phyloP scores from a whole-genome alignment of 1,140 invertebrate genomes.

The Drosophila novamexicana region DNA sequence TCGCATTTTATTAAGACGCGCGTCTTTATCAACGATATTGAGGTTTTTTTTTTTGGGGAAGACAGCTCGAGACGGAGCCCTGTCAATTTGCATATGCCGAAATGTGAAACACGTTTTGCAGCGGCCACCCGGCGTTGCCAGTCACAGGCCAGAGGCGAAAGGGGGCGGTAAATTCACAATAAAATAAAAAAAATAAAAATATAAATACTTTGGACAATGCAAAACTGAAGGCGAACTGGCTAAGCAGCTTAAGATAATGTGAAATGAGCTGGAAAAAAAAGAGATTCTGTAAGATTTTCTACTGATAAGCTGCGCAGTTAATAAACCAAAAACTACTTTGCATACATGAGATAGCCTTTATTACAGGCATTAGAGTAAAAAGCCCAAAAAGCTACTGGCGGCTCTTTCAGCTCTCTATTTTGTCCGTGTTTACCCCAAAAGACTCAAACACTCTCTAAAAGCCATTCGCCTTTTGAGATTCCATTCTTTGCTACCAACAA shows the following conservation, averaged over 20 bases:
- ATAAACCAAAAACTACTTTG: constrained; percentile 6
- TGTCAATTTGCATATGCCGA: constrained; percentile 59
- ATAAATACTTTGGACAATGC: not conserved
- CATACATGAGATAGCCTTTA: constrained; percentile 6
- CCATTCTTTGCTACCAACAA: not conserved
- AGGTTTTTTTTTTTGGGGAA: not conserved
- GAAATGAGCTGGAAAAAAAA: constrained; percentile 1
- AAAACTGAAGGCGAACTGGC: constrained; percentile 17
- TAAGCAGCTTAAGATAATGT: constrained; percentile 31
- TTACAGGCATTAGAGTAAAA: constrained; percentile 1
- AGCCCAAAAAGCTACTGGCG: constrained; percentile 10
- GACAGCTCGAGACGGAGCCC: constrained; percentile 29
- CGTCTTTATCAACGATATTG: constrained; percentile 53
- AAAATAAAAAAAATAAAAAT: not conserved
- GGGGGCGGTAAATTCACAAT: constrained; percentile 3
- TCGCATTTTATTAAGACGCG: constrained; percentile 68
- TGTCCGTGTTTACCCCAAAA: not conserved
- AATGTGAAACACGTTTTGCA: constrained; percentile 45
- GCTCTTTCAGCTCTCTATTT: too few relatives aligned
- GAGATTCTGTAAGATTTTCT: constrained; percentile 1
- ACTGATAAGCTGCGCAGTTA: constrained; percentile 17
- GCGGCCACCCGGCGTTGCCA: constrained; percentile 27
- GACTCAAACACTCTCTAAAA: not conserved
- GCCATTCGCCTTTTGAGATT: not conserved
- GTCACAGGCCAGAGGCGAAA: constrained; percentile 1